Evolutionary conservation across 2,113 vertebrate species (phyloP).

Genomic region (Coptodon rendalli): DNA sequence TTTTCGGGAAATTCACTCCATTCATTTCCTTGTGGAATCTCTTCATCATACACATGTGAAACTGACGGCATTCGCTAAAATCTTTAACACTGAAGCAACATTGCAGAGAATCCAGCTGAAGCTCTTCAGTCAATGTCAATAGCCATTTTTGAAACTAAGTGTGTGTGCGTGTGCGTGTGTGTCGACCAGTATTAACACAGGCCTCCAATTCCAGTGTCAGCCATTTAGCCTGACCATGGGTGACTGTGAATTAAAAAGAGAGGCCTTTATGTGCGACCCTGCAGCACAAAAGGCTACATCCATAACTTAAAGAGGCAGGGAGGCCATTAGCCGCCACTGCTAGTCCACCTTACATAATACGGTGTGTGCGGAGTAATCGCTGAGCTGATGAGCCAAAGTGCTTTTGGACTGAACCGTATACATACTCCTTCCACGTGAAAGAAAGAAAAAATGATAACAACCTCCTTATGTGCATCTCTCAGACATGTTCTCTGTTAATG

Average conservation of each 20-base stretch:
- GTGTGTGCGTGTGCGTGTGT: background rate
- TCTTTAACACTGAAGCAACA: constrained; percentile 38
- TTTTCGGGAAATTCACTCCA: background rate
- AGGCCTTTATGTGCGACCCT: constrained; percentile 75
- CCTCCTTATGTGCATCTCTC: background rate
- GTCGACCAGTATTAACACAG: constrained; percentile 40
- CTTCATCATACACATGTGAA: background rate
- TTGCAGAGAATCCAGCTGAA: background rate
- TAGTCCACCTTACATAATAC: constrained; percentile 73
- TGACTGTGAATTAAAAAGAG: constrained; percentile 76
- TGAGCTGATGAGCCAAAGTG: constrained; percentile 51
- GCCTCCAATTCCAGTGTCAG: constrained; percentile 70
- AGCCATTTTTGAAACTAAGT: constrained; percentile 57
- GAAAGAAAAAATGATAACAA: background rate
- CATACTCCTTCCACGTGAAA: background rate
- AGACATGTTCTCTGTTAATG: background rate
- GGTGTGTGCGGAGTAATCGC: constrained; percentile 64
- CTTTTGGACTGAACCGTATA: constrained; percentile 11
- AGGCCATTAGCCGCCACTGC: constrained; percentile 63
- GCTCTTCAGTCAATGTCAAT: constrained; percentile 43
- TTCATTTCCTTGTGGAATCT: background rate
- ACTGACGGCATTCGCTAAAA: background rate
- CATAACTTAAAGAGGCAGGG: constrained; percentile 74
- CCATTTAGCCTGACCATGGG: constrained; percentile 74
- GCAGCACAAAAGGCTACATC: constrained; percentile 73